Base-by-base conservation (phyloP, 2,888 invertebrate genomes). In the Hemithea aestivaria region DNA sequence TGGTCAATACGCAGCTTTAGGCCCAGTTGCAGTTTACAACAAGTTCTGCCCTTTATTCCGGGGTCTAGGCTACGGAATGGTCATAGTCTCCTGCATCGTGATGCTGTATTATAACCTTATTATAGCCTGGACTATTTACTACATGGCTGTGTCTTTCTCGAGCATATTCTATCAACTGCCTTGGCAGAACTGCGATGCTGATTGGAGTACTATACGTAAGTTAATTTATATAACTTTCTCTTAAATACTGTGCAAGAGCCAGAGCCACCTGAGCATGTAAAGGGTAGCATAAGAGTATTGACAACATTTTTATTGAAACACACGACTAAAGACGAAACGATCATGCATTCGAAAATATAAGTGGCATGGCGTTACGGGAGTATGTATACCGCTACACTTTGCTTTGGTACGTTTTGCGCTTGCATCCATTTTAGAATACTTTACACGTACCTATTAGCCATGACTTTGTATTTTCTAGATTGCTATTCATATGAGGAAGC, bases 21-120 rank as follows among this genome's bases (percentile, higher is more conserved):
- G 92, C 6, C 94, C 95, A 0, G 93, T 94, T 8, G 93, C 93
- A 8, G 93, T 94, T 29, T 95, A 94, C 87, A 91, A 92, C 57
- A 90, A 92, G 58, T 93, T 95, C 69, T 94, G 93, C 51, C 93
- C 93, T 0, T 87, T 95, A 6, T 92, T 95, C 62, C 90, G 91
- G 48, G 93, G 93, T 6, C 75, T 93, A 7, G 93, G 93, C 36
- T 92, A 91, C 49, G 93, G 92, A 48, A 93, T 93, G 93, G 91
- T 93, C 42, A 90, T 92, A 46, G 91, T 93, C n/a, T 93, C 93
- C 46, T 87, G 90, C 45, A 89, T 93, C 46, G 93, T 93, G 12
- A 92, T 93, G 92, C 81, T 93, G 23, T 93, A 93, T 65, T 93
- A 93, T 69, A 93, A 93, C 66, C 87, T 93, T 25, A 92, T 93